Conservation (phyloP, 2,888 invertebrate genomes). For the Odontothrips loti region DNA sequence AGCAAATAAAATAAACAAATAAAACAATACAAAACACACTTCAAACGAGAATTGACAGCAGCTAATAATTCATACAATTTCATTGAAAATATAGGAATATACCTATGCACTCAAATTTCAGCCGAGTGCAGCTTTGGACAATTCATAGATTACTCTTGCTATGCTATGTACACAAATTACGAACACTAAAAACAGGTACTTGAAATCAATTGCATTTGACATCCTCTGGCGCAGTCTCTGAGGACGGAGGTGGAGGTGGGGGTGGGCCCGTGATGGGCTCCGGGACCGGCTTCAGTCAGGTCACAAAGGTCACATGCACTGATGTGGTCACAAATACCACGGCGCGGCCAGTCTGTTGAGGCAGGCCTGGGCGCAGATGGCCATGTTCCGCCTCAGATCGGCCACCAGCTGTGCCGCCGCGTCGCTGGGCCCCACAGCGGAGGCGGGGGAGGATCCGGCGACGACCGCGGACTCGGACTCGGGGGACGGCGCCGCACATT, state of each 20-base stretch:
- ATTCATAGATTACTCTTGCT: too few relatives aligned
- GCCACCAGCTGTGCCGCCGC: neutral
- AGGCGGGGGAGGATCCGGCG: neutral
- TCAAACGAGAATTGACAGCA: too few relatives aligned
- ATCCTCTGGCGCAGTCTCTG: neutral
- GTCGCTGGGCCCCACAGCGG: neutral
- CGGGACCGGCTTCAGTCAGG: neutral
- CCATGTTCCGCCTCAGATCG: neutral
- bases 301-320: neutral
- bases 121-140: too few relatives aligned
- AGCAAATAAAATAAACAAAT: too few relatives aligned
- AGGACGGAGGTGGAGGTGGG: neutral
- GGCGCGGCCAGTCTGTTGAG: conserved; percentile 12
- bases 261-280: neutral
- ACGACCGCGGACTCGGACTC: neutral
- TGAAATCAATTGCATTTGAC: too few relatives aligned
- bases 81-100: too few relatives aligned
- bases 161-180: too few relatives aligned
- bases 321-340: neutral
- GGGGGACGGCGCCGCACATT: conserved; percentile 9
- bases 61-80: too few relatives aligned
- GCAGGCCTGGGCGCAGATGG: conserved; percentile 1
- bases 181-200: too few relatives aligned
- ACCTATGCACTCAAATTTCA: too few relatives aligned
- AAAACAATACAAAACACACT: too few relatives aligned